Conservation (phyloP, 2,797 vertebrate species). For the Lithobates sylvaticus region DNA sequence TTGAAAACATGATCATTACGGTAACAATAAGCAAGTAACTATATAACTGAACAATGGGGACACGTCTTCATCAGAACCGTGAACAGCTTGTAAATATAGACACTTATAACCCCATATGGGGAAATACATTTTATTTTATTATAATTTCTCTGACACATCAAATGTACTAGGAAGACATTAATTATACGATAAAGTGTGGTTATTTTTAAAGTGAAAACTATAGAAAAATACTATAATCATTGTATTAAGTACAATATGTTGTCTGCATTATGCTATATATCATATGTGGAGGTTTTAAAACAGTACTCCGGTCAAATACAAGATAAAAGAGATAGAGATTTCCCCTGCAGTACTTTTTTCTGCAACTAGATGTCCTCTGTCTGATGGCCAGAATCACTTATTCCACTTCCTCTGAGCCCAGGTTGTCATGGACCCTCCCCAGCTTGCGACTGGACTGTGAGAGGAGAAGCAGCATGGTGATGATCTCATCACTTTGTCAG, state of each 20-base stretch:
- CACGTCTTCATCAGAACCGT: conserved; percentile 9
- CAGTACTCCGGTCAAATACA: no score
- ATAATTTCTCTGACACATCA: conserved; percentile 32
- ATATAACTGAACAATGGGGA: conserved; percentile 39
- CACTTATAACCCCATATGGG: conserved; percentile 36
- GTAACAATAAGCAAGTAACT: conserved; percentile 41
- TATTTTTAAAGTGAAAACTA: conserved; percentile 26
- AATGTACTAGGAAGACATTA: conserved; percentile 18
- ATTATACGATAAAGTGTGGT: conserved; percentile 36
- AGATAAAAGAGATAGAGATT: no score
- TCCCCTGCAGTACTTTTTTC: no score
- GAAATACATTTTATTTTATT: conserved; percentile 39
- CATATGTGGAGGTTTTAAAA: conserved; percentile 1
- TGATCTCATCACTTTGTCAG: no score
- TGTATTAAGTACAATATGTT: neutral
- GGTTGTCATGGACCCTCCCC: no score
- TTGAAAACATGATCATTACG: conserved; percentile 24
- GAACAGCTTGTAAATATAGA: conserved; percentile 46
- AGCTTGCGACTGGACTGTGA: no score
- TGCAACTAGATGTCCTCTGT: no score
- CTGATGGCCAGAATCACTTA: no score
- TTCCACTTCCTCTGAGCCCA: no score
- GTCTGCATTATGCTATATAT: conserved; percentile 14
- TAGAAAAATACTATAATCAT: conserved; percentile 29
- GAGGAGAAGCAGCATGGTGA: no score